Conservation (phyloP, 2,888 invertebrate species). For the Drosophila borborema region DNA sequence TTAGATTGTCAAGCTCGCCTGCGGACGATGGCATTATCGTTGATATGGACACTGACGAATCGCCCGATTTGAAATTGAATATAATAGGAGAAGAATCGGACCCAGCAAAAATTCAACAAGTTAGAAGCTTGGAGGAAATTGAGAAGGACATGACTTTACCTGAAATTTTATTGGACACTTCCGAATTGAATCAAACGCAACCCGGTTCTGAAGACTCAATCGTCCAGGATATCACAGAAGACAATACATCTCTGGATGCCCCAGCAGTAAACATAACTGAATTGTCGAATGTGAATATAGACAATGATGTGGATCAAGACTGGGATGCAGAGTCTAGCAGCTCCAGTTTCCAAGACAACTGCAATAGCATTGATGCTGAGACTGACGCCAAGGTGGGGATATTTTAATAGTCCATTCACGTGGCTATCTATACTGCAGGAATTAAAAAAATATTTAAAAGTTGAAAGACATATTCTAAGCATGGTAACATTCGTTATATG, state of each 20-base stretch:
- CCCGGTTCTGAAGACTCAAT: background rate
- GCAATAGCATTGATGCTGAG: slow-evolving; percentile 42
- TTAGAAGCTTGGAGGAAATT: slow-evolving; percentile 3
- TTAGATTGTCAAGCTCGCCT: slow-evolving; percentile 14
- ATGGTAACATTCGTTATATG: too few relatives aligned
- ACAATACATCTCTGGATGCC: background rate
- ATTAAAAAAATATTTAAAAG: too few relatives aligned
- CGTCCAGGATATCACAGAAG: background rate
- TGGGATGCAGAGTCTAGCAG: slow-evolving; percentile 10
- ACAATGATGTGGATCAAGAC: background rate
- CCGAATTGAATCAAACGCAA: background rate
- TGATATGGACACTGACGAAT: slow-evolving; percentile 15
- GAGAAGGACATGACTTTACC: background rate
- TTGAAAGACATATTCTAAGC: too few relatives aligned
- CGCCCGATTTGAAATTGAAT: background rate
- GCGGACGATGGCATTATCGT: slow-evolving; percentile 23
- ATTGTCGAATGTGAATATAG: background rate
- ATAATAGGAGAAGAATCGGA: background rate
- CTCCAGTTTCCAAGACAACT: background rate
- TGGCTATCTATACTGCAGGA: too few relatives aligned
- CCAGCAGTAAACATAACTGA: background rate
- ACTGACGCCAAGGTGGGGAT: slow-evolving; percentile 43
- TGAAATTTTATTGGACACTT: background rate
- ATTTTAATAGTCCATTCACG: too few relatives aligned
- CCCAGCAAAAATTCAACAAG: slow-evolving; percentile 12